Evolutionary conservation across 2,888 invertebrate genomes (phyloP).

Genomic region (Spialia ferax): DNA sequence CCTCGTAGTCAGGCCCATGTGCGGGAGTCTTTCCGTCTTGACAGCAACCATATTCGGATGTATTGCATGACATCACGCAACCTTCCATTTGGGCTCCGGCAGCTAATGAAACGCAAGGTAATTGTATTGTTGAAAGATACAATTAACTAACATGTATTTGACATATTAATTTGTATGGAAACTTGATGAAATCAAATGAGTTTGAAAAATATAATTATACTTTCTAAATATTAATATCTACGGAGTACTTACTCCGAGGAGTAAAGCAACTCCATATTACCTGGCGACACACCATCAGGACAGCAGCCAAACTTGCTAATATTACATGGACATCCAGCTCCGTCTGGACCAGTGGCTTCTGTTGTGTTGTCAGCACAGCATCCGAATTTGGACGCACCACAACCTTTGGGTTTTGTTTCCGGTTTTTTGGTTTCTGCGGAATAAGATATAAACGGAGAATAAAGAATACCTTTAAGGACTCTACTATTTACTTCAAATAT

Average conservation of each 20-base stretch:
- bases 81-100: slow-evolving; percentile 90
- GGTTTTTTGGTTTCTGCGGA: slow-evolving; percentile 33
- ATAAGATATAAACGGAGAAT: neutral
- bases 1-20: slow-evolving; percentile 93
- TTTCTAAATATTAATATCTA: no score
- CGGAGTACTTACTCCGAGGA: no score
- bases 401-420: slow-evolving; percentile 51
- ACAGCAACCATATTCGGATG: slow-evolving; percentile 94
- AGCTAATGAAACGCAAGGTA: no score
- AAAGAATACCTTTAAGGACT: neutral
- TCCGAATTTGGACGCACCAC: slow-evolving; percentile 87
- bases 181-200: no score
- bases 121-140: no score
- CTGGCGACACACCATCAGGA: slow-evolving; percentile 89
- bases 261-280: slow-evolving; percentile 59
- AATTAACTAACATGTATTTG: no score
- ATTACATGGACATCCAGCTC: slow-evolving; percentile 89
- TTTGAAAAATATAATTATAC: no score
- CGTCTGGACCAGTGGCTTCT: slow-evolving; percentile 87
- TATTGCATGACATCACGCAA: slow-evolving; percentile 90
- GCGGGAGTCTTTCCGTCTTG: slow-evolving; percentile 94
- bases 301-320: slow-evolving; percentile 91
- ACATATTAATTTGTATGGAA: no score
- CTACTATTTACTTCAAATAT: neutral
- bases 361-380: slow-evolving; percentile 91